phyloP scores from a whole-genome alignment of 1,140 invertebrate species.

The Drosophila tropicalis region DNA sequence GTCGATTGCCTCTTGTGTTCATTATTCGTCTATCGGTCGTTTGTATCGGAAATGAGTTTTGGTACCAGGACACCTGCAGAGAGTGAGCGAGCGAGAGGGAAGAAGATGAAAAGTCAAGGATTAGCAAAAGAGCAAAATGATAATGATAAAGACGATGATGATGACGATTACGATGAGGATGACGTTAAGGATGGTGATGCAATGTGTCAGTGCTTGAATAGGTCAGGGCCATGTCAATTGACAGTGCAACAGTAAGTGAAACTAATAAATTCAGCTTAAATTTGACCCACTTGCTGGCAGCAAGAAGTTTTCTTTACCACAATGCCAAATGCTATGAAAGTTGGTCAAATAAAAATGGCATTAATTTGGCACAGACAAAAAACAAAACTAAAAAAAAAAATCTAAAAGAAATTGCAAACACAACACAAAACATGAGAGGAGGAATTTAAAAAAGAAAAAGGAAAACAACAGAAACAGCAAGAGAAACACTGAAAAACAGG shows the following conservation, averaged over 20 bases:
- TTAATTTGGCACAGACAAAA: conserved; percentile 55
- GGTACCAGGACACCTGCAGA: conserved; percentile 86
- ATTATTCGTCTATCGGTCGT: conserved; percentile 86
- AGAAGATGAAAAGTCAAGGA: conserved; percentile 14
- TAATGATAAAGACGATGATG: neutral
- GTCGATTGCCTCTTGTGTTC: conserved; percentile 86
- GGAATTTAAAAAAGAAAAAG: conserved; percentile 14
- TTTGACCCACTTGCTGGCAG: conserved; percentile 46
- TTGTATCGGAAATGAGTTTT: conserved; percentile 87
- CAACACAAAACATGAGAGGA: conserved; percentile 35
- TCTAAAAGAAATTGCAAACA: conserved; percentile 37
- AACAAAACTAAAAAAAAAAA: conserved; percentile 4
- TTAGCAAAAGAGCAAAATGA: conserved; percentile 25
- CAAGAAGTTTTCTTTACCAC: conserved; percentile 26
- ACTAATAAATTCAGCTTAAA: conserved; percentile 56
- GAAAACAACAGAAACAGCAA: conserved; percentile 33
- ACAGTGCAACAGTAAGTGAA: conserved; percentile 24
- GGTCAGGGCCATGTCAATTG: conserved; percentile 21
- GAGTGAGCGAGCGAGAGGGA: conserved; percentile 3
- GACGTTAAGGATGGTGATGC: conserved; percentile 14
- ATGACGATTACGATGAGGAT: neutral
- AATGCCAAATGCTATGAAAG: conserved; percentile 43
- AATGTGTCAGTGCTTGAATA: neutral
- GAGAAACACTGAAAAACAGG: conserved; percentile 42
- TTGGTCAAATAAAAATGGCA: conserved; percentile 60